Base-by-base conservation (phyloP, 2,797 vertebrate genomes). In the Sebastes elongatus region DNA sequence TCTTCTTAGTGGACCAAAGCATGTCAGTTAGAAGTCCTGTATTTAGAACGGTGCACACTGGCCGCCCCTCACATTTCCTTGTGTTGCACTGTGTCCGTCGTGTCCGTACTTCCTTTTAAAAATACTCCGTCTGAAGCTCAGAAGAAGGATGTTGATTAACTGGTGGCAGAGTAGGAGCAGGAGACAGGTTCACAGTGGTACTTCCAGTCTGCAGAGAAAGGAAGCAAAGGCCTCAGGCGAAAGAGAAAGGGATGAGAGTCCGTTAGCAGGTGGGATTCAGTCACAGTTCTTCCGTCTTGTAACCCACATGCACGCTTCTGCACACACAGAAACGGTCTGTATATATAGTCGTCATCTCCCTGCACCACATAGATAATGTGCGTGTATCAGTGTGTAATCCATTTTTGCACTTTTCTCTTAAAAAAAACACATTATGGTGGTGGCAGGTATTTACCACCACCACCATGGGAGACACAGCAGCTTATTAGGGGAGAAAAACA, bases 1-100 rank as follows among this genome's bases (percentile, higher is more conserved):
- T 76, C 82, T 73, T 74, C 65, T 81, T 71, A 76, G 83, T 73
- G 89, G 93, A 94, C 91, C 90, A 93, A 93, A 93, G 90, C 90
- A 89, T 76, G 87, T 89, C 76, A 70, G 68, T 80, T 68, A 83
- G 77, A 78, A 57, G 86, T 84, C 53, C 69, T 60, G 53, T 81
- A 57, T 84, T 78, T 85, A 86, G 76, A 64, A 53, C 3, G 46
- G 71, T 49, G 68, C 76, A 71, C 63, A 69, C 72, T 4, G 16
- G 66, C 78, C 20, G 16, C 69, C 82, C 78, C 59, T 84, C 78
- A 68, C 71, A 57, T 84, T 80, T 78, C 67, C 77, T 75, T 80
- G 82, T 82, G 81, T 91, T 80, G 84, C 74, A 75, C 82, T 80
- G 27, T 84, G 81, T n/a, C 75, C 90, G 74, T 90, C 76, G 72